phyloP scores from a whole-genome alignment of 2,888 invertebrate species.

The Lepidocyrtinus sp. region DNA sequence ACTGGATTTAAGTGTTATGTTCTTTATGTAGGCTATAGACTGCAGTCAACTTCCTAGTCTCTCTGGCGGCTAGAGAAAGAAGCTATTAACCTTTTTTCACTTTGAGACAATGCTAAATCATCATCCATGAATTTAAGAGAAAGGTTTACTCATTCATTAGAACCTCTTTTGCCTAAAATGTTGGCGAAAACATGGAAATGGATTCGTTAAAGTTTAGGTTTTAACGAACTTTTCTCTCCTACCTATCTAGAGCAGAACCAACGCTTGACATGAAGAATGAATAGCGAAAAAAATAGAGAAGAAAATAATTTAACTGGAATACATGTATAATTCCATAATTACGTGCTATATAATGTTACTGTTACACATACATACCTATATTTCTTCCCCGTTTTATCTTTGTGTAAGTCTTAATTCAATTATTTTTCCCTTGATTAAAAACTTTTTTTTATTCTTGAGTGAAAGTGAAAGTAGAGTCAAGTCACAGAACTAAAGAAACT shows the following conservation, averaged over 20 bases:
- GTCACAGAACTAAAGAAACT: slow-evolving; percentile 36
- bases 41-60: background rate
- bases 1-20: background rate
- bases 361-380: background rate
- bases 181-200: slow-evolving; percentile 25
- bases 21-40: background rate
- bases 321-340: slow-evolving; percentile 9
- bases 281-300: slow-evolving; percentile 20
- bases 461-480: slow-evolving; percentile 56
- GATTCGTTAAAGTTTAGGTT: background rate
- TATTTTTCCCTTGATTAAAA: slow-evolving; percentile 59
- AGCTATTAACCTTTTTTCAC: slow-evolving; percentile 33
- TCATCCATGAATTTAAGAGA: slow-evolving; percentile 35
- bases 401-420: slow-evolving; percentile 52
- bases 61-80: background rate
- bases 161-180: no score
- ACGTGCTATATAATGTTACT: slow-evolving; percentile 5
- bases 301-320: slow-evolving; percentile 33
- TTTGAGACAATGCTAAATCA: slow-evolving; percentile 24
- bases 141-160: slow-evolving; percentile 41
- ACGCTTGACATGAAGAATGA: background rate
- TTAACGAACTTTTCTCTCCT: slow-evolving; percentile 1
- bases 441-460: slow-evolving; percentile 49
- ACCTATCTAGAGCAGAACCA: background rate
- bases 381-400: slow-evolving; percentile 1